Conservation (phyloP, 2,888 invertebrate genomes). For the Parnassius smintheus region DNA sequence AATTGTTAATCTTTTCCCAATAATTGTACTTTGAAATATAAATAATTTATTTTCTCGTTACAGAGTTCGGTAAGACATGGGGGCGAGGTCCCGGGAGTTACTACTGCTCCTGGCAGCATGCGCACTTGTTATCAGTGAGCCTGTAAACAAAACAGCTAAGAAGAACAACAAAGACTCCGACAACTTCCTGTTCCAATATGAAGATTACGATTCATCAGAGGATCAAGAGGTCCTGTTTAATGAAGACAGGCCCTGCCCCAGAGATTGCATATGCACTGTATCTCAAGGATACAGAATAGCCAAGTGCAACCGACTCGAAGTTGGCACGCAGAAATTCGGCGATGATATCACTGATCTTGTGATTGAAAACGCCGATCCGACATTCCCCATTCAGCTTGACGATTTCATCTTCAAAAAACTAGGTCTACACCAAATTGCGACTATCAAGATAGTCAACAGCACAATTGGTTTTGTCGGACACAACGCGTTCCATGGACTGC, state of each 20-base stretch:
- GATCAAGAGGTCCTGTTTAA: slow-evolving; percentile 75
- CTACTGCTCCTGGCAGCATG: slow-evolving; percentile 74
- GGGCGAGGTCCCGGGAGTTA: slow-evolving; percentile 75
- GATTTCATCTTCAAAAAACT: slow-evolving; percentile 82
- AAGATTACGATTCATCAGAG: slow-evolving; percentile 68
- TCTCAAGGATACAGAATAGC: slow-evolving; percentile 82
- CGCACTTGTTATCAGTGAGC: slow-evolving; percentile 63
- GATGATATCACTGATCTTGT: slow-evolving; percentile 84
- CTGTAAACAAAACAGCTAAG: slow-evolving; percentile 60
- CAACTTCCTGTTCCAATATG: slow-evolving; percentile 62
- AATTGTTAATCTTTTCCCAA: slow-evolving; percentile 41
- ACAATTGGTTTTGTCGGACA: slow-evolving; percentile 84
- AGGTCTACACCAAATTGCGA: slow-evolving; percentile 84
- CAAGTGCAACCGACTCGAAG: slow-evolving; percentile 85
- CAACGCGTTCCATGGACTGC: slow-evolving; percentile 85
- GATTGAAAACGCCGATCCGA: slow-evolving; percentile 83
- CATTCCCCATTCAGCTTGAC: slow-evolving; percentile 81
- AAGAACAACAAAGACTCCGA: slow-evolving; percentile 56
- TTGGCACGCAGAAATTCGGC: slow-evolving; percentile 84
- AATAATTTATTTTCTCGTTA: slow-evolving; percentile 45
- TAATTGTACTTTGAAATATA: slow-evolving; percentile 22
- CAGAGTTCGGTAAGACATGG: slow-evolving; percentile 78
- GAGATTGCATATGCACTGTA: slow-evolving; percentile 83
- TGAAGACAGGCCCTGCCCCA: slow-evolving; percentile 81
- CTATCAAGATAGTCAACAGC: slow-evolving; percentile 86